Evolutionary conservation across 2,113 vertebrate species (phyloP), one percentile per base, ranked within the genome.

Genomic region (Microtus montanus): DNA sequence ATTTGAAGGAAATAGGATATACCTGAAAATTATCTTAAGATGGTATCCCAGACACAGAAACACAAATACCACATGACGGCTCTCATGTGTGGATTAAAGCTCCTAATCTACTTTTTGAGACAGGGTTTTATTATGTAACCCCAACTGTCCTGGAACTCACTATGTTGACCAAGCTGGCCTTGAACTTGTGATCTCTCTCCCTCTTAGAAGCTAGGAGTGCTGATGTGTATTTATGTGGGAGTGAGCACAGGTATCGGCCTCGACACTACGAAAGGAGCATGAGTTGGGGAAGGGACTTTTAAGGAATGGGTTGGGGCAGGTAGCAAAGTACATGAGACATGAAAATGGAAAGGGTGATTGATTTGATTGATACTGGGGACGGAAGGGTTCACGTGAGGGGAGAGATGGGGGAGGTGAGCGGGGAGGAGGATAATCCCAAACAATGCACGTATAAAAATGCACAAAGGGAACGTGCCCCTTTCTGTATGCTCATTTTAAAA

Each of bases 401-500:
- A 52, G 66, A 38, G 44, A 9, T 8, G 44, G 8, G 44, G 33
- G 5, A 2, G 44, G 33, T 6, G 41, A 70, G 13, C 13, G 22
- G 68, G 38, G 20, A 71, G 47, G 22, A 38, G 35, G 22, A 17
- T 33, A 15, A 87, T 22, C 47, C 47, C 9, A n/a, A 87, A 44
- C 20, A 52, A 38, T 28, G 30, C 1, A 73, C 1, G 7, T 28
- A 54, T 73, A 35, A 35, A 71, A 87, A 54, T 6, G 7, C 4
- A 38, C 3, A 2, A 7, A 38, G 1, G 33, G 19, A 70, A 70
- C 2, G 2, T 3, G 0, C 14, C 14, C 20, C 10, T 52, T 33
- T 84, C 41, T 49, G n/a, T 70, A 52, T 24, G 10, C 10, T 24
- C 68, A 49, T 86, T 68, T 66, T 20, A 49, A 47, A 86, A 71